Percentiles rank a stretch among this genome's conserved stretches.
Evolutionary conservation across 2,797 vertebrate species (phyloP).

Genomic region (Stomatorhinus walkeri): DNA sequence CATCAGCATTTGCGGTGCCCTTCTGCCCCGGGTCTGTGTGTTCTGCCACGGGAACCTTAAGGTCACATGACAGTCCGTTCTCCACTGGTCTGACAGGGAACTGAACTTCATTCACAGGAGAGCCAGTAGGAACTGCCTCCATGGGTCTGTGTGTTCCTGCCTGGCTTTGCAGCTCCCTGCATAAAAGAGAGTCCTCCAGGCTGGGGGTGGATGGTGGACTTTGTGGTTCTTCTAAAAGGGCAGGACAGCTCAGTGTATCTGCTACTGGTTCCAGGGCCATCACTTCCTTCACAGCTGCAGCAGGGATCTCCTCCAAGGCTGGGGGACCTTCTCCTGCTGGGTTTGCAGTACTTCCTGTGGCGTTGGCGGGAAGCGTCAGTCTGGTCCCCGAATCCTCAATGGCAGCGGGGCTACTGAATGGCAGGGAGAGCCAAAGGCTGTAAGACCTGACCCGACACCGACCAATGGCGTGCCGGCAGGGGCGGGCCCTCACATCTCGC

Average conservation of each 20-base stretch:
- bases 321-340: neutral
- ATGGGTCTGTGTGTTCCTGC: neutral
- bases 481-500: constrained; percentile 30
- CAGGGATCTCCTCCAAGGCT: constrained; percentile 3
- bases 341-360: constrained; percentile 10
- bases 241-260: neutral
- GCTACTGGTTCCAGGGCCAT: constrained; percentile 11
- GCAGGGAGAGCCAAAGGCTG: neutral
- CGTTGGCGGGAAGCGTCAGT: neutral
- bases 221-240: constrained; percentile 1
- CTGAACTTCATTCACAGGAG: neutral
- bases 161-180: neutral
- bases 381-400: constrained; percentile 3
- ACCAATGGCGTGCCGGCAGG: neutral
- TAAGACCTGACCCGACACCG: neutral
- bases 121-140: neutral
- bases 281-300: neutral
- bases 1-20: neutral
- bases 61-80: neutral
- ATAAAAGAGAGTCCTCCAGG: neutral
- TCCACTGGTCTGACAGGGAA: neutral
- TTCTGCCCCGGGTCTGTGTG: neutral
- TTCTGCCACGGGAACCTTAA: neutral
- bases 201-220: neutral
- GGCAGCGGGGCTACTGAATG: constrained; percentile 11